Evolutionary conservation across 2,797 vertebrate genomes (phyloP).

Genomic region (Gobionotothen gibberifrons): DNA sequence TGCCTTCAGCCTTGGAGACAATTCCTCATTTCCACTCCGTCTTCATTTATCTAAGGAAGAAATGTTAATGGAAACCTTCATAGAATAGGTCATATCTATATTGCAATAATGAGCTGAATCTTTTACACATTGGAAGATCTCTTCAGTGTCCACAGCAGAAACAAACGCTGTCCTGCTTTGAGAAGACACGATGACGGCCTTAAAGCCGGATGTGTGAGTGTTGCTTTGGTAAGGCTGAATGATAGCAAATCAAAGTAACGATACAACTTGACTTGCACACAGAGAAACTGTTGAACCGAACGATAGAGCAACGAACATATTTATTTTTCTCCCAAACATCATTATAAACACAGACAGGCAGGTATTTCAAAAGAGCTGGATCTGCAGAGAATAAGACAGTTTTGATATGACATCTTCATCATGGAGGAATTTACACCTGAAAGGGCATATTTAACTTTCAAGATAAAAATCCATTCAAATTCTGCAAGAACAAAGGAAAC

Average conservation of each 20-base stretch:
- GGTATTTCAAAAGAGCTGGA: conserved; percentile 61
- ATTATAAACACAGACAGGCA: conserved; percentile 66
- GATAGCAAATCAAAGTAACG: conserved; percentile 63
- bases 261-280: conserved; percentile 61
- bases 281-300: conserved; percentile 70
- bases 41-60: conserved; percentile 62
- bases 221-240: conserved; percentile 43
- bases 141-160: conserved; percentile 38
- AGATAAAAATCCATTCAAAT: conserved; percentile 60
- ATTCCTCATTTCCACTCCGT: conserved; percentile 48
- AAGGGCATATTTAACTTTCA: conserved; percentile 65
- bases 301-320: conserved; percentile 62
- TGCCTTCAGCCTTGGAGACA: conserved; percentile 61
- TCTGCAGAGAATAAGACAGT: conserved; percentile 44
- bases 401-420: conserved; percentile 61
- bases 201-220: conserved; percentile 29
- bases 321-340: conserved; percentile 54
- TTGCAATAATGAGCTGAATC: conserved; percentile 57
- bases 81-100: conserved; percentile 41
- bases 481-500: conserved; percentile 64
- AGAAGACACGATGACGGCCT: conserved; percentile 24
- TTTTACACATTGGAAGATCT: conserved; percentile 36
- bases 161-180: conserved; percentile 22
- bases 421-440: conserved; percentile 66
- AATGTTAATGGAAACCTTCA: conserved; percentile 43